Evolutionary conservation across 2,113 vertebrate species (phyloP), one percentile per base, ranked within the genome.

Genomic region (Scolopax mira): DNA sequence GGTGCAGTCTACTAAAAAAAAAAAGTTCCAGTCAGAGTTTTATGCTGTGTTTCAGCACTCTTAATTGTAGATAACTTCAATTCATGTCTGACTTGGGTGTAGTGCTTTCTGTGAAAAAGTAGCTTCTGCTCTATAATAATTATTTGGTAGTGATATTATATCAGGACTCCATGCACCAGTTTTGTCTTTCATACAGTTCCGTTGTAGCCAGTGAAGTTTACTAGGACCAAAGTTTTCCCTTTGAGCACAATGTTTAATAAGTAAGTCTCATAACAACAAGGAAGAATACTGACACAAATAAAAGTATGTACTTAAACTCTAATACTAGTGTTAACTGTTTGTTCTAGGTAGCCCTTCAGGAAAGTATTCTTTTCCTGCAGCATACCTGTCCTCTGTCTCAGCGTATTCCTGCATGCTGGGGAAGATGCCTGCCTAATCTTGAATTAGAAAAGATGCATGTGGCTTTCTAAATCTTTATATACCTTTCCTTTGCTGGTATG

Each of bases 361-460:
- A 94, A 96, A 85, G 30, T 82, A 83, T 77, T 94, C 77, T 82
- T 80, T 93, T 95, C 78, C 94, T 72, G 1, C 81, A 92, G 35
- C 88, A 79, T 57, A 65, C 79, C 95, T 97, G 87, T 94, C 79
- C 61, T 93, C 89, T 97, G 35, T 91, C 88, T 97, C 93, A 92
- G 71, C 42, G 0, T 93, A 95, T 71, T 73, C 73, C 91, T 97
- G 97, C 98, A 97, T 98, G 97, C 90, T 96, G 97, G 71, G 94
- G 94, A 97, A 90, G 94, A 97, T 95, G 90, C 79, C 95, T 97
- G 93, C 95, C 97, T 98, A 96, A 97, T 92, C 91, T 95, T 98
- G 88, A 97, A 92, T 73, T 96, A 96, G 69, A 93, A 97, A 97
- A 96, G 96, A 95, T 98, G 98, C 98, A 98, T 98, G 98, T 97